These are phyloP conservation scores for Plectus sambesii DNA, from an alignment of 1,140 invertebrate genomes.

Conservation along the genomic window DNA sequence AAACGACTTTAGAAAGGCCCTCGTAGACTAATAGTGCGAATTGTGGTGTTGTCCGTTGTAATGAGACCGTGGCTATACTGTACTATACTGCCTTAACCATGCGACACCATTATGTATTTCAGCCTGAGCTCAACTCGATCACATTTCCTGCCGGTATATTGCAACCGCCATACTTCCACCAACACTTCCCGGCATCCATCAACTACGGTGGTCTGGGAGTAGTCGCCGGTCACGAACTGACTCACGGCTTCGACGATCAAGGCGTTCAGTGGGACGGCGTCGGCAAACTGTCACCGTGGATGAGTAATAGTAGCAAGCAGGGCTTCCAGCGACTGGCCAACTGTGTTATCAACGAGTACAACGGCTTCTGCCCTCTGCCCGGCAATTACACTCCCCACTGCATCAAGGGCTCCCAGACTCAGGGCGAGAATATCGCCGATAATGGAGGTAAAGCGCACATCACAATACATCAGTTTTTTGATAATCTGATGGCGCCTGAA, in stretches of 20 bases:
- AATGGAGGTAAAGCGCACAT: slow-evolving; percentile 8
- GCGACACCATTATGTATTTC: slow-evolving; percentile 7
- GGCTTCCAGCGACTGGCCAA: slow-evolving; percentile 30
- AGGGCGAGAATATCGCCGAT: slow-evolving; percentile 23
- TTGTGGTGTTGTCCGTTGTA: no score
- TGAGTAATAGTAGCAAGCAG: slow-evolving; percentile 20
- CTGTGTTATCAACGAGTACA: slow-evolving; percentile 36
- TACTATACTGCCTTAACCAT: slow-evolving; percentile 55
- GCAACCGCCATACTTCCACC: slow-evolving; percentile 54
- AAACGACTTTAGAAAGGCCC: not conserved
- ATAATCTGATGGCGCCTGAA: no score
- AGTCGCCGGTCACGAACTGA: slow-evolving; percentile 47
- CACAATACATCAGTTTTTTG: not conserved
- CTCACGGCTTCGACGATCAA: slow-evolving; percentile 30
- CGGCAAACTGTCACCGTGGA: slow-evolving; percentile 30
- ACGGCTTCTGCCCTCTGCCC: slow-evolving; percentile 28
- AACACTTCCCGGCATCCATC: slow-evolving; percentile 53
- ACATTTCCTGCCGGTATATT: slow-evolving; percentile 28
- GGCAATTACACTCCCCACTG: slow-evolving; percentile 19
- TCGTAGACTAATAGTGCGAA: no score
- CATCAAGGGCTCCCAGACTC: slow-evolving; percentile 14
- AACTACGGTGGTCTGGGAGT: slow-evolving; percentile 54
- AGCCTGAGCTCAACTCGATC: slow-evolving; percentile 31
- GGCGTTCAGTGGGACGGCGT: slow-evolving; percentile 33
- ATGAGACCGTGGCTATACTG: no score